These are phyloP conservation scores for Diarsia dahlii DNA, from an alignment of 2,888 invertebrate species.

Conservation along the genomic window DNA sequence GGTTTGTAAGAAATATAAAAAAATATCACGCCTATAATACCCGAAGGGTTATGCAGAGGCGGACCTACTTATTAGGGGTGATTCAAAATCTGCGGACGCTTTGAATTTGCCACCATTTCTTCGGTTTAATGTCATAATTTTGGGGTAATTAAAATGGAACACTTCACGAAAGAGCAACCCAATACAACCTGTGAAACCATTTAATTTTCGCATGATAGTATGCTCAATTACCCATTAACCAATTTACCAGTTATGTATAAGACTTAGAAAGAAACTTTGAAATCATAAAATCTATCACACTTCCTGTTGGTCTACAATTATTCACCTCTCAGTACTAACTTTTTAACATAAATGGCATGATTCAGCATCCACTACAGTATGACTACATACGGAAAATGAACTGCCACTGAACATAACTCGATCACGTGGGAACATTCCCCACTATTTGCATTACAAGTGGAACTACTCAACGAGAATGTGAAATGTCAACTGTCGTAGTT, in stretches of 20 bases:
- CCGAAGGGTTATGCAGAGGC: neutral
- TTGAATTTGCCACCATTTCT: too few species aligned
- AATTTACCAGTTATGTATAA: too few species aligned
- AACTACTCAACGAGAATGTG: constrained; percentile 5
- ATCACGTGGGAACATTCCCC: constrained; percentile 19
- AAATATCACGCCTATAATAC: neutral
- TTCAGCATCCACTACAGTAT: neutral
- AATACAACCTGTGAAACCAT: too few species aligned
- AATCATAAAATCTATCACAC: too few species aligned
- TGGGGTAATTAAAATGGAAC: too few species aligned
- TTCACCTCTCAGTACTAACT: neutral
- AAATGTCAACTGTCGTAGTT: neutral
- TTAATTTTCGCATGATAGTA: too few species aligned
- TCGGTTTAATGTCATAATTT: too few species aligned
- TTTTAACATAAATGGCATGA: constrained; percentile 18
- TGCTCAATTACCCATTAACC: too few species aligned
- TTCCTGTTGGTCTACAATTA: neutral
- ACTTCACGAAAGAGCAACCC: too few species aligned
- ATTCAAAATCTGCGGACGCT: too few species aligned
- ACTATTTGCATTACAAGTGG: constrained; percentile 27
- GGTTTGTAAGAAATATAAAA: neutral
- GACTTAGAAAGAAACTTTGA: too few species aligned
- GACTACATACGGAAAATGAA: constrained; percentile 27
- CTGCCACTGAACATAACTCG: constrained; percentile 16
- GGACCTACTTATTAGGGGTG: too few species aligned